Conservation (phyloP, 2,113 vertebrate species). For the Percina caprodes region DNA sequence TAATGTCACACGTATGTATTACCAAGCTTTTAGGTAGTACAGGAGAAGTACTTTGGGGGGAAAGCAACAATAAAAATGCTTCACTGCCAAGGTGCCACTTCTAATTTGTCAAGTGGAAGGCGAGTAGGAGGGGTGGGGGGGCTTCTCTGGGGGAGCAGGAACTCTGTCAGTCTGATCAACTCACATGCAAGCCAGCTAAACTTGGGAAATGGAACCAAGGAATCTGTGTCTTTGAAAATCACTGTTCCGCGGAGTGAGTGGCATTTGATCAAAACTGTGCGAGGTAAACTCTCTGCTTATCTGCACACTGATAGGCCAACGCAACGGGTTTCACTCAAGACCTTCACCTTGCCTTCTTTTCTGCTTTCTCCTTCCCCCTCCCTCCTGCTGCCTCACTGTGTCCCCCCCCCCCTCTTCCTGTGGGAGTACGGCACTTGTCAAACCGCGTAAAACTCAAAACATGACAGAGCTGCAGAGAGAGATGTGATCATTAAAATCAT, state of each 20-base stretch:
- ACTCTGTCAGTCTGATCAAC: slow-evolving; percentile 86
- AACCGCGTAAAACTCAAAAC: slow-evolving; percentile 60
- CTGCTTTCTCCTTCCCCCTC: not conserved
- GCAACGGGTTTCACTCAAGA: slow-evolving; percentile 19
- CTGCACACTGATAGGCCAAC: slow-evolving; percentile 5
- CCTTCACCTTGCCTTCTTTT: not conserved
- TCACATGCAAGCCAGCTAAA: slow-evolving; percentile 73
- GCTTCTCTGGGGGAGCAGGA: slow-evolving; percentile 80
- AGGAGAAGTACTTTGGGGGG: slow-evolving; percentile 24
- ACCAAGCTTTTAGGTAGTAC: slow-evolving; percentile 8
- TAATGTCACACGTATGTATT: slow-evolving; percentile 1
- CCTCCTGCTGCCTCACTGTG: not conserved
- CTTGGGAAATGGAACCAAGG: slow-evolving; percentile 41
- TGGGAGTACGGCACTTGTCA: slow-evolving; percentile 63
- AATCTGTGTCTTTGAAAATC: slow-evolving; percentile 33
- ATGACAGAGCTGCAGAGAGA: slow-evolving; percentile 56
- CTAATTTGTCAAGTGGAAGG: slow-evolving; percentile 79
- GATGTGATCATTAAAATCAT: slow-evolving; percentile 63
- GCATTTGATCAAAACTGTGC: slow-evolving; percentile 2
- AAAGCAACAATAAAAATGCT: slow-evolving; percentile 41
- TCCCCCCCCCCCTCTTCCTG: slow-evolving; percentile 13
- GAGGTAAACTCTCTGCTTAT: slow-evolving; percentile 6
- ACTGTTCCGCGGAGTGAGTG: slow-evolving; percentile 2
- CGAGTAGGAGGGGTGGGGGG: slow-evolving; percentile 75
- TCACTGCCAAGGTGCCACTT: slow-evolving; percentile 79